Evolutionary conservation across 2,113 vertebrate species (phyloP), one percentile per base, ranked within the genome.

Genomic region (Peucedramus taeniatus): DNA sequence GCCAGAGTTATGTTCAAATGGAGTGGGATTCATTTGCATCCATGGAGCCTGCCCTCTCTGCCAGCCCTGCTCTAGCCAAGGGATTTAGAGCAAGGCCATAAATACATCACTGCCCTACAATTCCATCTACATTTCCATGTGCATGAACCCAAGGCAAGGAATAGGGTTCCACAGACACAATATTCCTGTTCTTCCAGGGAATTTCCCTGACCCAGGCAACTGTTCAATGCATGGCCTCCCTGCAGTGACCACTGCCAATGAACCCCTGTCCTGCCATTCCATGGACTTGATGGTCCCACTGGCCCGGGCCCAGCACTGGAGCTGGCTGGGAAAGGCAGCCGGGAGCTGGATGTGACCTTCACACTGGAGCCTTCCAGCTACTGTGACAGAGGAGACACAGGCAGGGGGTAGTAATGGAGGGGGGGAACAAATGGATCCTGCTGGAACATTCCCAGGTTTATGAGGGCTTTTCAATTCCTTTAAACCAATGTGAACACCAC

Each of bases 91-190:
- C 49, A 33, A 49, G n/a, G 53, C 50, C 50, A 26, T 45, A 49
- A 83, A 88, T 1, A 7, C 16, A 27, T n/a, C 44, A 2, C 9
- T 5, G 4, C 13, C 60, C 68, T 42, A 0, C 7, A 63, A 78
- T 39, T 42, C 39, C 60, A 77, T 8, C 72, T 12, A 2, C 30
- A 6, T 35, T 27, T 42, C 78, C 79, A n/a, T 2, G 7, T 0
- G 6, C 8, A 1, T 4, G 40, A 42, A 10, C 54, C 20, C 35
- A 19, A 35, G 37, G 44, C 40, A n/a, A 60, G 66, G 33, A 83
- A 42, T 0, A 26, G 33, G 2, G 20, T 8, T 22, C 27, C 3
- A 4, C 47, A 45, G 18, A 37, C 1, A 1, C 2, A 19, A 47
- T 8, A 27, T 3, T 18, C 11, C 57, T 27, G 44, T 19, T 61